Percentiles rank a stretch among this genome's conserved stretches.
phyloP scores from a whole-genome alignment of 1,140 invertebrate species.

The Reticulitermes speratus region DNA sequence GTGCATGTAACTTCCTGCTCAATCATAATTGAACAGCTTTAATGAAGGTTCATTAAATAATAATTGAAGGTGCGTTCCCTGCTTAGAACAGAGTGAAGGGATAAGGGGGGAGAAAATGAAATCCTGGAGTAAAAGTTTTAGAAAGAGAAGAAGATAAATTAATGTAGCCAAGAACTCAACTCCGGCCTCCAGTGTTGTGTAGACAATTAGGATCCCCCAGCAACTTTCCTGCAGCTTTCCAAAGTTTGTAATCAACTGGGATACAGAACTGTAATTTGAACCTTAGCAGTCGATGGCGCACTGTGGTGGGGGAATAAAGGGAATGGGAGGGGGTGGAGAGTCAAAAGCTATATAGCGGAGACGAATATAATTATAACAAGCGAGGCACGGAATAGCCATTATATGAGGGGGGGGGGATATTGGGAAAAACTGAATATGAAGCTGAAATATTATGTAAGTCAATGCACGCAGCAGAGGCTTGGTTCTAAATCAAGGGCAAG shows the following conservation, averaged over 20 bases:
- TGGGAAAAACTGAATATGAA: not conserved
- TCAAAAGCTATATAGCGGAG: not conserved
- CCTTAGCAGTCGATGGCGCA: not conserved
- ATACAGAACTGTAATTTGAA: slow-evolving; percentile 12
- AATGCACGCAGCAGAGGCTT: no score
- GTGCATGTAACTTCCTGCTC: not conserved
- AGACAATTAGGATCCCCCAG: not conserved
- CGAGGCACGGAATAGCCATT: slow-evolving; percentile 7
- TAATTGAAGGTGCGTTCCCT: not conserved
- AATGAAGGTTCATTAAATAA: slow-evolving; percentile 14
- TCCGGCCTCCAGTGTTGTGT: not conserved
- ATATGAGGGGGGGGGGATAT: not conserved
- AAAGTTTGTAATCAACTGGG: slow-evolving; percentile 12
- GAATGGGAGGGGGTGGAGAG: not conserved
- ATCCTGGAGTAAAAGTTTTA: slow-evolving; percentile 19
- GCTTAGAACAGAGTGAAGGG: not conserved
- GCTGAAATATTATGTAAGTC: not conserved
- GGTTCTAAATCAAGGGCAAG: no score
- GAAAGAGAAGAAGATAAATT: slow-evolving; percentile 14
- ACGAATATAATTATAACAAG: slow-evolving; percentile 3
- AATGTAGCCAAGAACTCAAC: slow-evolving; percentile 10
- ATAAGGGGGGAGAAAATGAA: not conserved
- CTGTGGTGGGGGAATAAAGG: not conserved
- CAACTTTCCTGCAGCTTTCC: not conserved
- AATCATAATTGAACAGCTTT: slow-evolving; percentile 14